phyloP scores from a whole-genome alignment of 2,797 vertebrate genomes.

The Acanthurus tractus region DNA sequence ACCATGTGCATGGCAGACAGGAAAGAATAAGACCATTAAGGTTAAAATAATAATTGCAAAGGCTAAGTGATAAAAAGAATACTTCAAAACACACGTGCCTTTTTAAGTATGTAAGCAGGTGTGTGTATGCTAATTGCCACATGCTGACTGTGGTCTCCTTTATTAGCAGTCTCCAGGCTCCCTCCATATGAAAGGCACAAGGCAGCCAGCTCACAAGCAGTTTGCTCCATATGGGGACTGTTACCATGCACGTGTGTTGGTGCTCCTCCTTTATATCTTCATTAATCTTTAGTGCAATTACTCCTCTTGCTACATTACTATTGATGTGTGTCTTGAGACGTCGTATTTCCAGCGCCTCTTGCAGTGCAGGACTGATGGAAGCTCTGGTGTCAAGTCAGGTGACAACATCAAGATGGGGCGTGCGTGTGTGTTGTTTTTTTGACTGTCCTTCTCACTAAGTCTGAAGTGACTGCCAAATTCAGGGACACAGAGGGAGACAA shows the following conservation, averaged over 20 bases:
- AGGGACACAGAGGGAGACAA: slow-evolving; percentile 36
- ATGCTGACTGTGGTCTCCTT: slow-evolving; percentile 67
- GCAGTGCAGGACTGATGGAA: slow-evolving; percentile 28
- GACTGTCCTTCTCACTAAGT: slow-evolving; percentile 29
- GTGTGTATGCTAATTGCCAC: slow-evolving; percentile 66
- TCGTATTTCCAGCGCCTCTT: slow-evolving; percentile 47
- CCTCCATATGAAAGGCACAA: slow-evolving; percentile 68
- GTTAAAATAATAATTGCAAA: slow-evolving; percentile 79
- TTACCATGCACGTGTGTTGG: slow-evolving; percentile 55
- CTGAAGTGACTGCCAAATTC: slow-evolving; percentile 44
- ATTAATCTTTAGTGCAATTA: slow-evolving; percentile 69
- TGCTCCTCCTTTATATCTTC: slow-evolving; percentile 58
- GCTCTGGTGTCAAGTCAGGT: slow-evolving; percentile 68
- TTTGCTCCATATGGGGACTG: slow-evolving; percentile 68
- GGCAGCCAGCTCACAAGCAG: slow-evolving; percentile 58
- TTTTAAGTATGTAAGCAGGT: slow-evolving; percentile 67
- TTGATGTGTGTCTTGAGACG: slow-evolving; percentile 62
- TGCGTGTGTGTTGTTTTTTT: slow-evolving; percentile 20
- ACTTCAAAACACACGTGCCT: slow-evolving; percentile 69
- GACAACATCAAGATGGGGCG: slow-evolving; percentile 6
- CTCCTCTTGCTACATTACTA: slow-evolving; percentile 67
- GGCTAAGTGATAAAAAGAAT: slow-evolving; percentile 72
- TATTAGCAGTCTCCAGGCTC: slow-evolving; percentile 75
- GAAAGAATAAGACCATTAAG: slow-evolving; percentile 77
- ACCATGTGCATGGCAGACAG: slow-evolving; percentile 79